These are phyloP conservation scores for Thunnus albacares DNA, from an alignment of 2,797 vertebrate genomes.

Conservation along the genomic window DNA sequence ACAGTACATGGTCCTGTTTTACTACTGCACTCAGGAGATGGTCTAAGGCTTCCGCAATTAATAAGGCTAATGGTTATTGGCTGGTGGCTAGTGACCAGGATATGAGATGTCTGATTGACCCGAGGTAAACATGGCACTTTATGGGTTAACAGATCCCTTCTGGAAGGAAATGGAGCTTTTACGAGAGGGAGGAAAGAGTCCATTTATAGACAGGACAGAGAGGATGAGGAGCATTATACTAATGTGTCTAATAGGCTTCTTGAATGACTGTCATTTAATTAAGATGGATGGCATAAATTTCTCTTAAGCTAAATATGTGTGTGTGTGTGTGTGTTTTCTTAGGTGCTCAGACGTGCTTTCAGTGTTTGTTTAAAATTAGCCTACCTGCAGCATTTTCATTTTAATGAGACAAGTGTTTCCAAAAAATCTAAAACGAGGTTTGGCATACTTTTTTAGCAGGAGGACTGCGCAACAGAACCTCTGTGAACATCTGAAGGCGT, in stretches of 20 bases:
- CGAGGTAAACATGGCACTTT: conserved; percentile 64
- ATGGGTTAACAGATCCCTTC: conserved; percentile 69
- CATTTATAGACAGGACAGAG: conserved; percentile 45
- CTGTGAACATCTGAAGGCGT: neutral
- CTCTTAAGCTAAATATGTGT: conserved; percentile 25
- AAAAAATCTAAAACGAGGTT: neutral
- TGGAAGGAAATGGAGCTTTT: conserved; percentile 63
- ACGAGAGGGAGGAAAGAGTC: conserved; percentile 27
- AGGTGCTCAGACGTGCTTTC: conserved; percentile 17
- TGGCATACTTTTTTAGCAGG: neutral
- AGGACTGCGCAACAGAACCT: neutral
- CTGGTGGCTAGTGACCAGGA: conserved; percentile 60
- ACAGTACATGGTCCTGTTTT: conserved; percentile 50
- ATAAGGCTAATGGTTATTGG: conserved; percentile 80
- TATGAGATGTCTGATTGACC: conserved; percentile 62
- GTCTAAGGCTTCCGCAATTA: conserved; percentile 68
- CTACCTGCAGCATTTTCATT: conserved; percentile 35
- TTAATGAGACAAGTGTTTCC: conserved; percentile 19
- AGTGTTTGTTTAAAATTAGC: conserved; percentile 25
- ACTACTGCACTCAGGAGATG: conserved; percentile 69
- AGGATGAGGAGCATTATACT: conserved; percentile 49
- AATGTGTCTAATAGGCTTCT: conserved; percentile 60
- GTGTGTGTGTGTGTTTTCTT: conserved; percentile 12
- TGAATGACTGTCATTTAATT: conserved; percentile 65
- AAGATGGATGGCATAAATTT: conserved; percentile 53